A percentile compares a stretch with the other conserved stretches of the same genome.
Conservation (phyloP, 1,140 invertebrate species). For the Anoplolepis gracilipes region DNA sequence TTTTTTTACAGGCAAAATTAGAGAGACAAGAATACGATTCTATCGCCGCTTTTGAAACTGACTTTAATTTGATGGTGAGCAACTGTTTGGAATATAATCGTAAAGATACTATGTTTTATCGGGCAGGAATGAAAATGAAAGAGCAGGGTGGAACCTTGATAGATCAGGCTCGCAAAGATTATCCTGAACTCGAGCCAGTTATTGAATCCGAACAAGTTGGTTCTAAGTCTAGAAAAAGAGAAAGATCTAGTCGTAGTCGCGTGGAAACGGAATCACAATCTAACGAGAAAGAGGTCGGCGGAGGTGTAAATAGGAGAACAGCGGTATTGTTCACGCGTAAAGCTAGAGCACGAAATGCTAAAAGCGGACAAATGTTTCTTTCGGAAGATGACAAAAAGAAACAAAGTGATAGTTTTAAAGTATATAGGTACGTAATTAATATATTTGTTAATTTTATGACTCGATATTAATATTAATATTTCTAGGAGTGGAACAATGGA, state of each 20-base stretch:
- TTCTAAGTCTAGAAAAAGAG: constrained; percentile 77
- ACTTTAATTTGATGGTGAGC: constrained; percentile 97
- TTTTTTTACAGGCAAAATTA: constrained; percentile 88
- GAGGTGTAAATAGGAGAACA: constrained; percentile 91
- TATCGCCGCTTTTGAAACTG: constrained; percentile 93
- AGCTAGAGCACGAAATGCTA: constrained; percentile 86
- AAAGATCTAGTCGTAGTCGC: constrained; percentile 79
- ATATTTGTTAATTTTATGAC: background rate
- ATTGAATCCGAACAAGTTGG: constrained; percentile 64
- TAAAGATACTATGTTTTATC: constrained; percentile 95
- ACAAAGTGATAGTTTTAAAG: constrained; percentile 87
- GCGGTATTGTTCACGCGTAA: constrained; percentile 94
- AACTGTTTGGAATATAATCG: constrained; percentile 98
- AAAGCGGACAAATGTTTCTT: constrained; percentile 76
- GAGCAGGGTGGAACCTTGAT: constrained; percentile 94
- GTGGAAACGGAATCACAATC: constrained; percentile 77
- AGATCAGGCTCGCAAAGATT: constrained; percentile 90
- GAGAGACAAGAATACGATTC: constrained; percentile 91
- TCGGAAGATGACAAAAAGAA: constrained; percentile 81
- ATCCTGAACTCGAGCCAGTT: constrained; percentile 88
- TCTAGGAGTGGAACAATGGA: constrained; percentile 82
- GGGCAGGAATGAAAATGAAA: constrained; percentile 94
- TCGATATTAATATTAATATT: constrained; percentile 19
- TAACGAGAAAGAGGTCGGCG: constrained; percentile 79
- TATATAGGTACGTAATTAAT: constrained; percentile 83